Conservation (phyloP, 1,140 invertebrate species). For the Agrilus planipennis region DNA sequence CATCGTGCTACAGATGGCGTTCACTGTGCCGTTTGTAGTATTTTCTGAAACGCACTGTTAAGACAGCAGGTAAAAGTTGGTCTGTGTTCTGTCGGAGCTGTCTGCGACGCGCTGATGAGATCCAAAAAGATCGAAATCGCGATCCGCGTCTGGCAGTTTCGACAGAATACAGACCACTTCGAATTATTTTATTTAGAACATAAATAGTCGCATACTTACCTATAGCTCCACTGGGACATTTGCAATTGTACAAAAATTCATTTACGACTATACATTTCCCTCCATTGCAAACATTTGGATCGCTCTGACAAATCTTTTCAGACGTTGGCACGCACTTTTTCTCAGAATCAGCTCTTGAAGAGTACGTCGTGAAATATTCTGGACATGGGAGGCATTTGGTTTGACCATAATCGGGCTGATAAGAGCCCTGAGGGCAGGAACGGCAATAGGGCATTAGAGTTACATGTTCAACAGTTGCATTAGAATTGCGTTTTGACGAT, state of each 20-base stretch:
- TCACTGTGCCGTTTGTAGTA: too few relatives aligned
- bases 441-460: conserved; percentile 39
- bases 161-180: too few relatives aligned
- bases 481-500: conserved; percentile 14
- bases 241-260: conserved; percentile 32
- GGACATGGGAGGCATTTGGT: conserved; percentile 44
- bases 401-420: conserved; percentile 47
- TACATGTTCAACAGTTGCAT: conserved; percentile 16
- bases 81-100: too few relatives aligned
- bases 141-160: too few relatives aligned
- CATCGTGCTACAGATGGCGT: too few relatives aligned
- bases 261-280: conserved; percentile 32
- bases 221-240: conserved; percentile 32
- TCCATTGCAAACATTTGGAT: conserved; percentile 30
- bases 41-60: too few relatives aligned
- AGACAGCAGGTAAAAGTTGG: too few relatives aligned
- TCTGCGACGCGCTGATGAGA: too few relatives aligned
- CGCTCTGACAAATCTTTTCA: conserved; percentile 25
- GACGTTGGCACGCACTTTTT: conserved; percentile 39
- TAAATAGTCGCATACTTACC: conserved; percentile 25
- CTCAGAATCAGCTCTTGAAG: conserved; percentile 32
- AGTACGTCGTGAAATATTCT: conserved; percentile 39
- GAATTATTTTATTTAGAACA: too few relatives aligned
- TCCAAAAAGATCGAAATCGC: too few relatives aligned
- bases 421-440: conserved; percentile 47